phyloP scores from a whole-genome alignment of 2,113 vertebrate species.

The Odocoileus virginianus region DNA sequence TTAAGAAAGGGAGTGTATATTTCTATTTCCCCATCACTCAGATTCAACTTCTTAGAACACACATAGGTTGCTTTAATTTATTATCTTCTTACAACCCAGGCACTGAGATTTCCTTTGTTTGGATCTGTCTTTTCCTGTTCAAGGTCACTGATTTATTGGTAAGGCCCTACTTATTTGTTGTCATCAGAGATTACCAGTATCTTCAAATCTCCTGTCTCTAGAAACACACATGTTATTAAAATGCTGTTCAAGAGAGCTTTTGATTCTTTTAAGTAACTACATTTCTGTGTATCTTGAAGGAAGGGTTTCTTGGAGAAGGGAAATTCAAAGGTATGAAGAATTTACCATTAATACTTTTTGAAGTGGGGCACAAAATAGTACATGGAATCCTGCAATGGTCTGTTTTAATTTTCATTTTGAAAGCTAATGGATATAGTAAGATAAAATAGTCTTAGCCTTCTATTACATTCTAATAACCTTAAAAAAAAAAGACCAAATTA shows the following conservation, averaged over 20 bases:
- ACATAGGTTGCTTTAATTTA: background rate
- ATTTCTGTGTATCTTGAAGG: background rate
- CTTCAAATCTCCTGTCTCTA: background rate
- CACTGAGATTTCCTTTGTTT: background rate
- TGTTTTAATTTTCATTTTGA: background rate
- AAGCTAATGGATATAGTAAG: background rate
- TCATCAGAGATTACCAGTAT: background rate
- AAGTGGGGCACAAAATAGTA: background rate
- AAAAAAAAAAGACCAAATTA: background rate
- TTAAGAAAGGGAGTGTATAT: background rate
- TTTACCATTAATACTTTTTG: background rate
- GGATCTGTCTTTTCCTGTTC: background rate
- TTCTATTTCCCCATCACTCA: background rate
- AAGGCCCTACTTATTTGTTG: background rate
- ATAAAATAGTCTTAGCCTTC: background rate
- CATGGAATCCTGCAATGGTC: background rate
- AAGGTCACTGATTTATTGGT: background rate
- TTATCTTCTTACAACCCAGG: background rate
- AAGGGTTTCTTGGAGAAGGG: background rate
- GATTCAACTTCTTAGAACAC: background rate
- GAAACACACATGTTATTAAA: background rate
- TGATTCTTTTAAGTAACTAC: background rate
- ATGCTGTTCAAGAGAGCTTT: background rate
- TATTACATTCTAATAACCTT: background rate
- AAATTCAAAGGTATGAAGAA: background rate